Evolutionary conservation across 2,113 vertebrate genomes (phyloP), one percentile per base, ranked within the genome.

Genomic region (Dicentrarchus labrax): DNA sequence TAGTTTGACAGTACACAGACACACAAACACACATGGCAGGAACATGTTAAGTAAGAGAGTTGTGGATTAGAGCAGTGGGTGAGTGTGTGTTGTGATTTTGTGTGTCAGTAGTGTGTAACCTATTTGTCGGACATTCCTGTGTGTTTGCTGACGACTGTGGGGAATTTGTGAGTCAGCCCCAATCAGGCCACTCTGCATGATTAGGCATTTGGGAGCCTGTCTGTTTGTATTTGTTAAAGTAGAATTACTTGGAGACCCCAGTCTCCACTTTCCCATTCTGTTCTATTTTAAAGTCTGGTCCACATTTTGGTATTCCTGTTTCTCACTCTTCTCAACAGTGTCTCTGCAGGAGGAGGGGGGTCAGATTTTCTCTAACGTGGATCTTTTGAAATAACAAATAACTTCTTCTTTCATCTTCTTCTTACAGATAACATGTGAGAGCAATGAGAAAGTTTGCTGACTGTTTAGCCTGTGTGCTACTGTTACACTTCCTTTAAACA

Each of bases 111-210:
- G 36, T 43, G 36, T 80, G 79, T 61, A 82, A 76, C 79, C 80
- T 87, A 76, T 90, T 91, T 89, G 92, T 84, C 15, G 79, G 90
- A 92, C 92, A 93, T 93, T 94, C 93, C 91, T 94, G 85, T 83
- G 88, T 89, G 87, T 91, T 91, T 86, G 88, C 87, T 76, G 82
- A 85, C 48, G 62, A 76, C 84, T 73, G 86, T 22, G 53, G 78
- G 91, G 91, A 91, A 88, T 93, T 83, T 91, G 78, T 89, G 91
- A 95, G 90, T 94, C 92, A 85, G 83, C 87, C 51, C 53, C 86
- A 93, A 94, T 94, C 92, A 92, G 91, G 88, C 85, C 88, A 71
- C 91, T 93, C 91, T 92, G 82, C 91, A 67, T 91, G 93, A 94
- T 94, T 82, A 92, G 80, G 86, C 93, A 91, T 91, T 92, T 86